phyloP scores from a whole-genome alignment of 2,113 vertebrate species.

The Conger conger region DNA sequence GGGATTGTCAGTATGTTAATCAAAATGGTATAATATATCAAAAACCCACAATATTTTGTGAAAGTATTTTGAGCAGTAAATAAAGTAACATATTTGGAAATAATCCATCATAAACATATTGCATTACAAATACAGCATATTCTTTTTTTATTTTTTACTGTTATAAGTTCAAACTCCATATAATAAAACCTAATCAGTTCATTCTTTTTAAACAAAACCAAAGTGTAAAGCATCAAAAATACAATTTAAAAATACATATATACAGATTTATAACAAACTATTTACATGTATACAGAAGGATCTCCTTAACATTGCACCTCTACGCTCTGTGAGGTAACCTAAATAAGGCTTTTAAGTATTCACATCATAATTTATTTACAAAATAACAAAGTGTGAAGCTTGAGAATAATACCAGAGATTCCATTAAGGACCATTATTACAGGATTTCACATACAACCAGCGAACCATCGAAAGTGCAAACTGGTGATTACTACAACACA shows the following conservation, averaged over 20 bases:
- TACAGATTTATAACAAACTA: slow-evolving; percentile 15
- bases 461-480: not conserved
- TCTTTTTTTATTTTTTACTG: slow-evolving; percentile 3
- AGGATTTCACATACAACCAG: not conserved
- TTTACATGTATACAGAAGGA: slow-evolving; percentile 10
- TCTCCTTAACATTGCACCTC: not conserved
- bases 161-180: slow-evolving; percentile 2
- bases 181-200: not conserved
- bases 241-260: slow-evolving; percentile 11
- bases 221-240: slow-evolving; percentile 13
- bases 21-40: not conserved
- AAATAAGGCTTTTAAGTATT: slow-evolving; percentile 8
- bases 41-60: not conserved
- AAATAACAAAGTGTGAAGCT: not conserved
- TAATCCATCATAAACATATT: not conserved
- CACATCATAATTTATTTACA: not conserved
- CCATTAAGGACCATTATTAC: not conserved
- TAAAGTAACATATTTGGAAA: slow-evolving; percentile 22
- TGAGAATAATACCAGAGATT: not conserved
- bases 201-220: slow-evolving; percentile 15
- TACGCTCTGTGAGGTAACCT: slow-evolving; percentile 1
- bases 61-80: slow-evolving; percentile 14
- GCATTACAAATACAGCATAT: slow-evolving; percentile 11
- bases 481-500: not conserved
- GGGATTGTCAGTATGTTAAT: not conserved